Base-by-base conservation (phyloP, 2,888 invertebrate genomes). In the Bursaphelenchus okinawaensis region DNA sequence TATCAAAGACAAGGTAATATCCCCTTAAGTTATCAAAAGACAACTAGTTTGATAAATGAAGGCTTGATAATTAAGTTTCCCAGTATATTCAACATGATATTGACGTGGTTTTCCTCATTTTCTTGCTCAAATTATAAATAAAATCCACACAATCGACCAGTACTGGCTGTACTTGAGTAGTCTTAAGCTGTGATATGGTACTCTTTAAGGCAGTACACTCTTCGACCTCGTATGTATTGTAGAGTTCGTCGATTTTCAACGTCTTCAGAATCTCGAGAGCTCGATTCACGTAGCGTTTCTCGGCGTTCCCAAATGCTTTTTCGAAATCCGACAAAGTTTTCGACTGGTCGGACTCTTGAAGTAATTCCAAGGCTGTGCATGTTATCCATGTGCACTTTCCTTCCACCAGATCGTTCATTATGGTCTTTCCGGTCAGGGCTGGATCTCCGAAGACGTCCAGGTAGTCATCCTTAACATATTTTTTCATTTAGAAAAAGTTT, bases 321-420 rank as follows among this genome's bases (percentile, higher is more conserved):
- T 40, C 40, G n/a, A 40, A 40, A 4, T 40, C 40, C 40, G 40
- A 12, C 40, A 40, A 4, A 4, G 40, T 4, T 4, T 40, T 40
- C 6, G 40, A 40, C 3, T 40, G 12, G 12, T 40, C 40, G 40
- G 40, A n/a, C 1, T 1, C n/a, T 40, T 40, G 40, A 1, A 40
- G 40, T 16, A 40, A n/a, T 4, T n/a, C 73, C 16, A 78, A 51
- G n/a, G 75, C 72, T 8, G 68, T 40, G 19, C 77, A 77, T 7
- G 78, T 70, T 0, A 79, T 85, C 96, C 96, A 98, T 0, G 92
- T 89, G 84, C 95, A 96, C 85, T 95, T 96, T 28, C 93, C 93
- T 75, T 94, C 93, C 84, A 90, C 88, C 75, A 98, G 94, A 82
- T 96, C 95, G 50, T 88, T 86, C 40, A 40, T 40, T 16, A 40